Evolutionary conservation across 2,888 invertebrate species (phyloP), one percentile per base, ranked within the genome.

Genomic region (Hartigia nigra): DNA sequence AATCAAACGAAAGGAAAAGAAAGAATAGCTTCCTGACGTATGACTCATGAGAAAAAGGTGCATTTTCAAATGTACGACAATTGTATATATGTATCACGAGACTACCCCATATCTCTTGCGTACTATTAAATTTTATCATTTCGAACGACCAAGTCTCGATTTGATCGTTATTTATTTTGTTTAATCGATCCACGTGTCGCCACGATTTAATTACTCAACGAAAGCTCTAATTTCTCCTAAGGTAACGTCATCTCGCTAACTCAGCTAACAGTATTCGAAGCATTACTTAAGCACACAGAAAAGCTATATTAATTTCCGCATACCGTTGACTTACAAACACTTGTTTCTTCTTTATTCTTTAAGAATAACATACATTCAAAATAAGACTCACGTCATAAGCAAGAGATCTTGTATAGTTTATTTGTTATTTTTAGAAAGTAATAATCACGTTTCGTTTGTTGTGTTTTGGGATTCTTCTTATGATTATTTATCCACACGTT

Each of bases 221-320:
- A 23, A 55, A 9, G 2, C 23, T 55, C 55, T 55, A 23, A 55
- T 1, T 55, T 55, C 55, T 55, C 23, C 23, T 55, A 55, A 55
- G 23, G 9, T 55, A 0, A 23, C 39, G 14, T 39, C 23, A 55
- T 55, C 55, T 0, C 23, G 55, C 9, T 55, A 55, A 55, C 23
- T 23, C 23, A 23, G 55, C 55, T 78, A 74, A 80, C 77, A 75
- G 81, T 81, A 80, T 76, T 78, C 74, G 75, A 78, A 82, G 79
- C 77, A 77, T 81, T 23, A 5, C 23, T 9, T 55, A 55, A 9
- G 23, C 23, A 23, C 23, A 55, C 9, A 39, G 14, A 55, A 55
- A 9, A 55, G 23, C 23, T 23, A 55, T 9, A 55, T 14, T 55
- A 55, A 55, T 55, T 9, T 23, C 23, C 23, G 9, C 23, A 55